phyloP scores from a whole-genome alignment of 2,797 vertebrate species.

The Gadopsis marmoratus region DNA sequence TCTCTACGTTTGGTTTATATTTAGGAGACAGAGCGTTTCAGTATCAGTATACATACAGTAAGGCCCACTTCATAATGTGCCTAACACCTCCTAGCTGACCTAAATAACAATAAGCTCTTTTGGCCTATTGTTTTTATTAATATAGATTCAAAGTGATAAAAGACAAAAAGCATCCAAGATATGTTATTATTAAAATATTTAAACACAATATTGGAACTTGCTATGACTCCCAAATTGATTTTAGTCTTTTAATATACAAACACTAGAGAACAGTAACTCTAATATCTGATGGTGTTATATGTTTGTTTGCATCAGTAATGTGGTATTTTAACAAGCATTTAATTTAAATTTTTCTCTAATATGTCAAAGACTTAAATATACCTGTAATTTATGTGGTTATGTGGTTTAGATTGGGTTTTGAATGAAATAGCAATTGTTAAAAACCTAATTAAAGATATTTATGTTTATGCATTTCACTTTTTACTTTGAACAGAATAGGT shows the following conservation, averaged over 20 bases:
- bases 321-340: slow-evolving; percentile 8
- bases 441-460: not conserved
- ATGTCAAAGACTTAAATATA: slow-evolving; percentile 10
- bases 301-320: not conserved
- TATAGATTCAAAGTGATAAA: not conserved
- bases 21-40: slow-evolving; percentile 51
- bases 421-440: not conserved
- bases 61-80: slow-evolving; percentile 28
- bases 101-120: slow-evolving; percentile 2
- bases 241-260: not conserved
- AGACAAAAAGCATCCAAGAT: not conserved
- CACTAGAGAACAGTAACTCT: not conserved
- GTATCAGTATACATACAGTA: slow-evolving; percentile 22
- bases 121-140: slow-evolving; percentile 5
- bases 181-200: not conserved
- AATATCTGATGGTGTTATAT: slow-evolving; percentile 1
- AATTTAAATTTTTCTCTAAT: slow-evolving; percentile 6
- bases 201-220: not conserved
- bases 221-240: not conserved
- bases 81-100: slow-evolving; percentile 4
- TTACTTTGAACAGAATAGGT: not conserved
- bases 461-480: slow-evolving; percentile 2
- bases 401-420: not conserved
- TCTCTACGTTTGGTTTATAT: slow-evolving; percentile 60
- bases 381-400: not conserved